These are phyloP conservation scores for Euwallacea similis DNA, from an alignment of 1,140 invertebrate species.

Conservation along the genomic window DNA sequence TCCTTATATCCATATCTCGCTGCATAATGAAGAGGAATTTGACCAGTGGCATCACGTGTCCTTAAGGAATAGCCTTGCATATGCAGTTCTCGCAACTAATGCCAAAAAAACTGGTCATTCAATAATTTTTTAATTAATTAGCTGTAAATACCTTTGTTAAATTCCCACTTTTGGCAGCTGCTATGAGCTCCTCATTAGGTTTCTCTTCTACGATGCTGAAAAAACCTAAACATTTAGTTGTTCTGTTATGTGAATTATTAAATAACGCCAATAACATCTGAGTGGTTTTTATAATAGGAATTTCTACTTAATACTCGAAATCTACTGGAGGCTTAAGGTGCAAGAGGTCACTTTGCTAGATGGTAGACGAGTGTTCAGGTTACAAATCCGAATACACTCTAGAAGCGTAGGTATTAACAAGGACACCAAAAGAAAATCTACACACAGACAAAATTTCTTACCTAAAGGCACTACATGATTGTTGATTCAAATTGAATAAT, in stretches of 20 bases:
- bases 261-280: no score
- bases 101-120: not conserved
- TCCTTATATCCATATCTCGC: slow-evolving; percentile 85
- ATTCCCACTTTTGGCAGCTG: slow-evolving; percentile 79
- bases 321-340: no score
- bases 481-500: slow-evolving; percentile 72
- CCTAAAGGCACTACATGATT: slow-evolving; percentile 70
- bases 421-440: not conserved
- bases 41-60: slow-evolving; percentile 82
- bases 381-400: no score
- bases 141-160: slow-evolving; percentile 57
- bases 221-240: slow-evolving; percentile 18
- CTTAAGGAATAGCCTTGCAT: slow-evolving; percentile 80
- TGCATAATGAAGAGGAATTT: slow-evolving; percentile 88
- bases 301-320: no score
- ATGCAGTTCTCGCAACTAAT: slow-evolving; percentile 79
- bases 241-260: no score
- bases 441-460: slow-evolving; percentile 54
- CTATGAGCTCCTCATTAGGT: slow-evolving; percentile 77
- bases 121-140: not conserved
- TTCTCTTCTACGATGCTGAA: slow-evolving; percentile 70
- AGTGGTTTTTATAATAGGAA: no score
- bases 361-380: no score
- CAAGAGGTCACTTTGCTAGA: no score
- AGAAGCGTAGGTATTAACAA: no score